These are phyloP conservation scores for Dilophus febrilis DNA, from an alignment of 2,888 invertebrate species.

Conservation along the genomic window DNA sequence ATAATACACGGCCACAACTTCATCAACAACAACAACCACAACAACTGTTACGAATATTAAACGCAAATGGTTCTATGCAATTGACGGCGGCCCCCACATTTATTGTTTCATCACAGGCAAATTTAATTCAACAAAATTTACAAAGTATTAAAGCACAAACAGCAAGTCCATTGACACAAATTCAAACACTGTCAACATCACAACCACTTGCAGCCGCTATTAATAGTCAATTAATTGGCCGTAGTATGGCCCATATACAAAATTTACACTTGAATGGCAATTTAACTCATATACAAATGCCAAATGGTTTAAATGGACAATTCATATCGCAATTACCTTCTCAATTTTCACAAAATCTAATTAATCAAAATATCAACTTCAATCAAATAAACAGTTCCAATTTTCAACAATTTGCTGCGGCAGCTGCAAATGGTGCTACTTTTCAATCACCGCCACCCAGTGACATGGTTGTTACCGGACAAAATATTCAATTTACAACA, in stretches of 20 bases:
- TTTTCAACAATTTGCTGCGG: slow-evolving; percentile 21
- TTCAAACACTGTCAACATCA: slow-evolving; percentile 23
- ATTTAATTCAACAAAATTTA: slow-evolving; percentile 29
- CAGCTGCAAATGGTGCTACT: slow-evolving; percentile 19
- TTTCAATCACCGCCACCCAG: slow-evolving; percentile 24
- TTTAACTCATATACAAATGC: slow-evolving; percentile 30
- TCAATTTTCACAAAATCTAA: slow-evolving; percentile 27
- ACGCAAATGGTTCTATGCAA: slow-evolving; percentile 41
- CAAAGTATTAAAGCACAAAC: slow-evolving; percentile 26
- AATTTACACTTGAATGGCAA: slow-evolving; percentile 28
- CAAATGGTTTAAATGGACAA: slow-evolving; percentile 25
- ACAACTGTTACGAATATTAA: slow-evolving; percentile 41
- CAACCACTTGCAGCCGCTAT: slow-evolving; percentile 27
- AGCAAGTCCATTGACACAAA: slow-evolving; percentile 19
- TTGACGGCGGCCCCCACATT: slow-evolving; percentile 34
- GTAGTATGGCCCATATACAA: slow-evolving; percentile 28
- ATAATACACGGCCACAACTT: slow-evolving; percentile 23
- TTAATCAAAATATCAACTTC: slow-evolving; percentile 24
- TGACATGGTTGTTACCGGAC: slow-evolving; percentile 14
- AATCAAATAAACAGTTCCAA: slow-evolving; percentile 27
- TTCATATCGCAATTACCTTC: slow-evolving; percentile 27
- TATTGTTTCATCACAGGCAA: slow-evolving; percentile 31
- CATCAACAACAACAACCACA: slow-evolving; percentile 30
- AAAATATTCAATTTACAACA: slow-evolving; percentile 6
- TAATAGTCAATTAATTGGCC: slow-evolving; percentile 27